These are phyloP conservation scores for Brachypterus glaber DNA, from an alignment of 2,888 invertebrate species.

Conservation along the genomic window DNA sequence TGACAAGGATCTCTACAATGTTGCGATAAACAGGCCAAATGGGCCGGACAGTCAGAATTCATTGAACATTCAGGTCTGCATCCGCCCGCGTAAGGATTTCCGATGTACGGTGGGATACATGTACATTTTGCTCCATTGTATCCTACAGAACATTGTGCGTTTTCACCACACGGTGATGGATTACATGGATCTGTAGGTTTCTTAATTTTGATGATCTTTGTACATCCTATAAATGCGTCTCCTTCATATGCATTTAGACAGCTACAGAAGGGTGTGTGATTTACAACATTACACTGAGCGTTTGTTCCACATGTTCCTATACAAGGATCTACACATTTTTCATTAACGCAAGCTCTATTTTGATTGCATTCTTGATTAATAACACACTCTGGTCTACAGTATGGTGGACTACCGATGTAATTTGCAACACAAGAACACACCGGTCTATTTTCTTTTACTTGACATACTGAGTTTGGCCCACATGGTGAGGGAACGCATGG, in stretches of 20 bases:
- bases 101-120: constrained; percentile 82
- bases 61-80: constrained; percentile 79
- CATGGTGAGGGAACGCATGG: constrained; percentile 59
- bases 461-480: constrained; percentile 72
- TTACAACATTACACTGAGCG: constrained; percentile 68
- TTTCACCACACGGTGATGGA: constrained; percentile 76
- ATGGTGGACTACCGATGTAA: constrained; percentile 72
- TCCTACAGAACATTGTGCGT: constrained; percentile 64
- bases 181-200: constrained; percentile 53
- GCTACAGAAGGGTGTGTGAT: constrained; percentile 72
- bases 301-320: constrained; percentile 66
- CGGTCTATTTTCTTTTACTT: constrained; percentile 65
- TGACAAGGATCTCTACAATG: constrained; percentile 81
- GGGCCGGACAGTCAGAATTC: constrained; percentile 69
- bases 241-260: constrained; percentile 70
- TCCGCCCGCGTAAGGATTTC: constrained; percentile 76
- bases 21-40: constrained; percentile 70
- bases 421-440: constrained; percentile 73
- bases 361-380: constrained; percentile 72
- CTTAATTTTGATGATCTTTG: constrained; percentile 38
- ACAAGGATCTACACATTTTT: constrained; percentile 78
- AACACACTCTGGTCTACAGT: constrained; percentile 74
- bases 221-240: constrained; percentile 76
- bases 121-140: constrained; percentile 64
- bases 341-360: constrained; percentile 68